These are phyloP conservation scores for Liparis tanakae DNA, from an alignment of 2,797 vertebrate species.

Conservation along the genomic window DNA sequence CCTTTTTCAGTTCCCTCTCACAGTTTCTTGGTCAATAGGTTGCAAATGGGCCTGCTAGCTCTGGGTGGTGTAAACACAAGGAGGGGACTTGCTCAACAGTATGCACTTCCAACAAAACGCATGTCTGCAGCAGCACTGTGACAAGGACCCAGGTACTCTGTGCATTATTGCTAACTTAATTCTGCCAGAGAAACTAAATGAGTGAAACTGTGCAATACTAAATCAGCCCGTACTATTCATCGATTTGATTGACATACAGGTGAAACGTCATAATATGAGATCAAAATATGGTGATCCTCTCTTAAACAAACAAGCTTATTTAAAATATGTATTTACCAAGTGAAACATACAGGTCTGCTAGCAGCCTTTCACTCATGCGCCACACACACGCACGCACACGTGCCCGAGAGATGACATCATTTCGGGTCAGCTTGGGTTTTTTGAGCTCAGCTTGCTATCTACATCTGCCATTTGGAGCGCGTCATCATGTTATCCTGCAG, in stretches of 20 bases:
- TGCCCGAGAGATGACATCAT: constrained; percentile 77
- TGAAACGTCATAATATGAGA: constrained; percentile 28
- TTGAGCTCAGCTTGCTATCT: constrained; percentile 60
- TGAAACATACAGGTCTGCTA: constrained; percentile 52
- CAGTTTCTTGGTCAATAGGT: constrained; percentile 11
- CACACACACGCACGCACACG: constrained; percentile 11
- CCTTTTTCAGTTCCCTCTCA: constrained; percentile 53
- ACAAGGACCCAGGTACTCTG: constrained; percentile 3
- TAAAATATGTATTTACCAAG: constrained; percentile 47
- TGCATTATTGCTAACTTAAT: not conserved
- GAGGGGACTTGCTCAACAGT: constrained; percentile 28
- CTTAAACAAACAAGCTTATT: constrained; percentile 16
- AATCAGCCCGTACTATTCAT: not conserved
- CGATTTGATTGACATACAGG: constrained; percentile 23
- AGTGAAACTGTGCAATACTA: constrained; percentile 6
- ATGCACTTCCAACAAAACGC: constrained; percentile 24
- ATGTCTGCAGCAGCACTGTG: not conserved
- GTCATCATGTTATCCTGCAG: constrained; percentile 62
- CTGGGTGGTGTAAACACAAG: constrained; percentile 17
- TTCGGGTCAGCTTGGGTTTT: constrained; percentile 77
- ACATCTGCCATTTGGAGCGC: constrained; percentile 71
- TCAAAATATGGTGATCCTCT: constrained; percentile 2
- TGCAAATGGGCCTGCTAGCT: constrained; percentile 17
- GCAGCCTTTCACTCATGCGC: constrained; percentile 67
- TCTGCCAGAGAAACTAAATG: constrained; percentile 20